Conservation (phyloP, 2,797 vertebrate species). For the Tauraco hartlaubi region DNA sequence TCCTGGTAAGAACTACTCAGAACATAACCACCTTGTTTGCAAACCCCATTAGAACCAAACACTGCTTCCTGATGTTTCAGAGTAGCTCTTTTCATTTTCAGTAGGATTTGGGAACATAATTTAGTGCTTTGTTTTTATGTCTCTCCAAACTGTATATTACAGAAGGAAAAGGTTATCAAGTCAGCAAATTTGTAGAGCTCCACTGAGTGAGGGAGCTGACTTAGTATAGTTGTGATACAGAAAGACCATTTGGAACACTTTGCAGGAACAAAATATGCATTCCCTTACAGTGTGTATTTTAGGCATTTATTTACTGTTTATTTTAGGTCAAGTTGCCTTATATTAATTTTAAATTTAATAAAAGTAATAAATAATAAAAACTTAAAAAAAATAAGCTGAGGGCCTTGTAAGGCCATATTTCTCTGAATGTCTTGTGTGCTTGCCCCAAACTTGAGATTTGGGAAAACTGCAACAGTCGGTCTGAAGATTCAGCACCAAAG, state of each 20-base stretch:
- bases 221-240: neutral
- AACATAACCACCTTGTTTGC: neutral
- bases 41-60: neutral
- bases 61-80: neutral
- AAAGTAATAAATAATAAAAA: too few species aligned
- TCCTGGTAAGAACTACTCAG: neutral
- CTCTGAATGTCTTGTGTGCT: neutral
- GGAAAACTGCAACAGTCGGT: neutral
- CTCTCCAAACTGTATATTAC: neutral
- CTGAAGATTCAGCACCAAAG: neutral
- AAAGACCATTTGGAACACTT: neutral
- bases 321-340: neutral
- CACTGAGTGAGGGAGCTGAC: neutral
- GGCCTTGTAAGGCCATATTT: neutral
- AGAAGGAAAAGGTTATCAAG: neutral
- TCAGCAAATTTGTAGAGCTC: neutral
- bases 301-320: neutral
- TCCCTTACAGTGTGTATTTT: neutral
- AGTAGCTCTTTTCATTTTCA: neutral
- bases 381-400: neutral
- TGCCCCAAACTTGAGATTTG: neutral
- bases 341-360: neutral
- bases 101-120: neutral
- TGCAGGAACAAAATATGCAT: neutral
- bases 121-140: neutral